phyloP scores from a whole-genome alignment of 2,797 vertebrate species.

The Microcaecilia unicolor region DNA sequence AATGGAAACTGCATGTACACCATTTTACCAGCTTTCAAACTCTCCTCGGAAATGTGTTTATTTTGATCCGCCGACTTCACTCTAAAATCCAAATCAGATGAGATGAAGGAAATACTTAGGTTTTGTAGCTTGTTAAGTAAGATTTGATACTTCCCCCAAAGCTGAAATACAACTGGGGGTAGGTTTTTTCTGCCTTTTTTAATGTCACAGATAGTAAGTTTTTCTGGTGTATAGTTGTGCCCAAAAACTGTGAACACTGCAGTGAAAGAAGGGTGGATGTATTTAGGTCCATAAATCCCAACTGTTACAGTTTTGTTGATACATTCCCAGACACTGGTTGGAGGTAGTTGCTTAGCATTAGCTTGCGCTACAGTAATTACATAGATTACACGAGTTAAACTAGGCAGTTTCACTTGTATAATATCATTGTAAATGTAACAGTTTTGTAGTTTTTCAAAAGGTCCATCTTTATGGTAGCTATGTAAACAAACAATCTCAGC shows the following conservation, averaged over 20 bases:
- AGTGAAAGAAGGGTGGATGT: conserved; percentile 89
- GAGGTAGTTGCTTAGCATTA: conserved; percentile 61
- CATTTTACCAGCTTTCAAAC: conserved; percentile 66
- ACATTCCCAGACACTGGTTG: conserved; percentile 82
- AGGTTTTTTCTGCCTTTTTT: conserved; percentile 64
- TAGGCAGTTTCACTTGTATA: conserved; percentile 75
- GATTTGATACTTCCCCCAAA: conserved; percentile 84
- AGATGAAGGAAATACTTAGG: conserved; percentile 56
- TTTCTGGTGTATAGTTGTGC: conserved; percentile 76
- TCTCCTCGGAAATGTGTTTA: conserved; percentile 68
- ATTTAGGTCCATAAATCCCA: conserved; percentile 86
- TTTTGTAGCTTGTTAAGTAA: conserved; percentile 64
- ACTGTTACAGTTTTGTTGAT: conserved; percentile 71
- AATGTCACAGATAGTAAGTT: conserved; percentile 73
- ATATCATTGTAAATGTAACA: conserved; percentile 73
- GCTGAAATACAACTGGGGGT: conserved; percentile 82
- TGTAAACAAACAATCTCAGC: conserved; percentile 73
- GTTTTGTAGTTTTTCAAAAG: conserved; percentile 70
- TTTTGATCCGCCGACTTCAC: conserved; percentile 59
- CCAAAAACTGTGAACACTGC: conserved; percentile 72
- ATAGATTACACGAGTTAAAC: conserved; percentile 74
- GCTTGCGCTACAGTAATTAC: conserved; percentile 70
- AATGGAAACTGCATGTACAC: conserved; percentile 72
- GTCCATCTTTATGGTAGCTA: conserved; percentile 72
- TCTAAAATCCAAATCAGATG: conserved; percentile 65